A percentile compares a stretch with the other conserved stretches of the same genome.
These are phyloP conservation scores for Phaetusa simplex DNA, from an alignment of 2,113 vertebrate genomes.

Conservation along the genomic window DNA sequence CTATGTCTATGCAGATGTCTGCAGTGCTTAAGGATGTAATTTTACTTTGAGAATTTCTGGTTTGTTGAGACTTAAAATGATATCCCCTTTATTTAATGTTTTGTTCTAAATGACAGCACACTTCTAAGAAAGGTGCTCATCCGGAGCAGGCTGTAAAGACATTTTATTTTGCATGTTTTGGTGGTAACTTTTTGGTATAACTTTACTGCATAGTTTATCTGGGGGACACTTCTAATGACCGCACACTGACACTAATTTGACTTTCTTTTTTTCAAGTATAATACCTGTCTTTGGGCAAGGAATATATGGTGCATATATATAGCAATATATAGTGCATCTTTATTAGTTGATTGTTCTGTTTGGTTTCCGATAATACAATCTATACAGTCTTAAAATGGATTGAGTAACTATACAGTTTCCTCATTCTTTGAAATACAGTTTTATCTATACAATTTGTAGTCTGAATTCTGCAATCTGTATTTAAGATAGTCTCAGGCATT, in stretches of 20 bases:
- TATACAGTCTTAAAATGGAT: not conserved
- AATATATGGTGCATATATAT: not conserved
- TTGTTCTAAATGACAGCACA: not conserved
- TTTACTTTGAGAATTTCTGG: not conserved
- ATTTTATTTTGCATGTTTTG: not conserved
- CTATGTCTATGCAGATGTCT: fast-evolving
- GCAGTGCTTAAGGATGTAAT: not conserved
- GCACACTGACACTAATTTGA: not conserved
- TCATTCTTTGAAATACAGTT: not conserved
- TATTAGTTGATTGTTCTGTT: not conserved
- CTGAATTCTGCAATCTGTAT: not conserved
- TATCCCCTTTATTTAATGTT: not conserved
- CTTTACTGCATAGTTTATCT: not conserved
- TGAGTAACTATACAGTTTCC: not conserved
- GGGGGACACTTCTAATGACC: not conserved
- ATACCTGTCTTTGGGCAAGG: not conserved
- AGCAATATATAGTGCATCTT: fast-evolving
- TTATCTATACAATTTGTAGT: not conserved
- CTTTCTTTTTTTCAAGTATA: not conserved
- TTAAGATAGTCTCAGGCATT: not conserved
- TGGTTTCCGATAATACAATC: not conserved
- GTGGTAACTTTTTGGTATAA: not conserved
- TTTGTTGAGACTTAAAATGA: not conserved
- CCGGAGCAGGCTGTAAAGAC: not conserved
- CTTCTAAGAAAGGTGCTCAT: not conserved